phyloP scores from a whole-genome alignment of 2,888 invertebrate genomes.

The Carabus problematicus region DNA sequence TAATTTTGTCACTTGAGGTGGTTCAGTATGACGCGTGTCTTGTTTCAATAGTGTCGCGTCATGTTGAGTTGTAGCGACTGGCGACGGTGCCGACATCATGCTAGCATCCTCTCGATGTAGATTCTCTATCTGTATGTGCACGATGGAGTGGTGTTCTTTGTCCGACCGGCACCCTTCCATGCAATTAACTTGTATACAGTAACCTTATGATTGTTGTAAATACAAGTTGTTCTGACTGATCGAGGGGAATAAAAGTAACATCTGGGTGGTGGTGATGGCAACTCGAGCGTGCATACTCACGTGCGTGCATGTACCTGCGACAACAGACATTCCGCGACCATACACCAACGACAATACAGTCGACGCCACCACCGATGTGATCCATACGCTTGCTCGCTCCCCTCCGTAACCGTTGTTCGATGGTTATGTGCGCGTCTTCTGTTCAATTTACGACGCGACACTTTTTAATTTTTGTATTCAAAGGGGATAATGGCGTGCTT shows the following conservation, averaged over 20 bases:
- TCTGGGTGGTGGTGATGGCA: conserved; percentile 7
- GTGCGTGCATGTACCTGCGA: not conserved
- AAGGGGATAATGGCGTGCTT: conserved; percentile 49
- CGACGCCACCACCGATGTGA: conserved; percentile 1
- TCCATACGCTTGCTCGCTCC: conserved; percentile 1
- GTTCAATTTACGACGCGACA: conserved; percentile 48
- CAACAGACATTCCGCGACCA: not conserved
- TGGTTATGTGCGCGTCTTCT: conserved; percentile 49
- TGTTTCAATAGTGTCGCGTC: conserved; percentile 11
- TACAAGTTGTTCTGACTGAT: conserved; percentile 9
- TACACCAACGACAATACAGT: not conserved
- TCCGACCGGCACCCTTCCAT: conserved; percentile 14
- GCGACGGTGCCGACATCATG: conserved; percentile 6
- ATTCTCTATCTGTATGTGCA: not conserved
- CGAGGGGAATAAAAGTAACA: conserved; percentile 11
- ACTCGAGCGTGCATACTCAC: not conserved
- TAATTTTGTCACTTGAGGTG: conserved; percentile 29
- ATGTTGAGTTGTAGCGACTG: conserved; percentile 7
- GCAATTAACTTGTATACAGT: conserved; percentile 30
- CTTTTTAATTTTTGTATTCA: conserved; percentile 50
- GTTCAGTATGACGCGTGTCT: conserved; percentile 28
- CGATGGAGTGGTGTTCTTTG: conserved; percentile 5
- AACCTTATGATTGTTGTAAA: conserved; percentile 9
- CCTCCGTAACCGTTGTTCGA: conserved; percentile 18
- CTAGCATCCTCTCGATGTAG: not conserved